Evolutionary conservation across 2,888 invertebrate species (phyloP).

Genomic region (Nemoura dubitans): DNA sequence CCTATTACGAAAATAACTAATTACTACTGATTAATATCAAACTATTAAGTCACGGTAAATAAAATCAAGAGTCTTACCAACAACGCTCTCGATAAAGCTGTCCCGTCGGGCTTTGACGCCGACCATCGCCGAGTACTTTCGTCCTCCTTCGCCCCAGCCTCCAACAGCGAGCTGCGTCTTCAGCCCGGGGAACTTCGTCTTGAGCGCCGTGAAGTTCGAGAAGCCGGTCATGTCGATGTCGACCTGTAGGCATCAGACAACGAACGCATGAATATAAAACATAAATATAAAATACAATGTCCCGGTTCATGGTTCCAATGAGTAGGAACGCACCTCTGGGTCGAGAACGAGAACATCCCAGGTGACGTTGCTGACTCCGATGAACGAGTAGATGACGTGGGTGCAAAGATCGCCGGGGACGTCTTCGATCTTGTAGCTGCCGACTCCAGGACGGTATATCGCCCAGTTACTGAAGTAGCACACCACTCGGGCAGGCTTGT

Average conservation of each 20-base stretch:
- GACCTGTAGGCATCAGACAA: conserved; percentile 61
- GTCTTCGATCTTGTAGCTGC: conserved; percentile 84
- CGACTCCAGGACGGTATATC: conserved; percentile 82
- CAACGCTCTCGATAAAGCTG: conserved; percentile 77
- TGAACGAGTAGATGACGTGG: conserved; percentile 88
- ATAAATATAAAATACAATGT: background rate
- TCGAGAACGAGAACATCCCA: conserved; percentile 84
- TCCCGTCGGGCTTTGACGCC: conserved; percentile 73
- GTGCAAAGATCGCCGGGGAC: conserved; percentile 85
- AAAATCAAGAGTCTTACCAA: no score
- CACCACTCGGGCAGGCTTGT: conserved; percentile 58
- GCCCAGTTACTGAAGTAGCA: conserved; percentile 86
- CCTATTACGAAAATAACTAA: no score
- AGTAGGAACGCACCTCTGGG: conserved; percentile 69
- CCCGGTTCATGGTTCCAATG: background rate
- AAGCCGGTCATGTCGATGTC: conserved; percentile 81
- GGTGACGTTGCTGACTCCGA: conserved; percentile 81
- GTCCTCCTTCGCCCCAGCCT: conserved; percentile 91
- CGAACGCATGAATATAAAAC: background rate
- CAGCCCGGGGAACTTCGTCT: conserved; percentile 73
- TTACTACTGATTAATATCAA: no score
- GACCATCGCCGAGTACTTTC: conserved; percentile 86
- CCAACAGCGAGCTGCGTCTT: conserved; percentile 86
- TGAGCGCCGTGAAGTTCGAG: conserved; percentile 79
- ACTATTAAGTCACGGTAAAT: no score